A percentile compares a stretch with the other conserved stretches of the same genome.
Evolutionary conservation across 2,888 invertebrate species (phyloP).

Genomic region (Xanthia icteritia): DNA sequence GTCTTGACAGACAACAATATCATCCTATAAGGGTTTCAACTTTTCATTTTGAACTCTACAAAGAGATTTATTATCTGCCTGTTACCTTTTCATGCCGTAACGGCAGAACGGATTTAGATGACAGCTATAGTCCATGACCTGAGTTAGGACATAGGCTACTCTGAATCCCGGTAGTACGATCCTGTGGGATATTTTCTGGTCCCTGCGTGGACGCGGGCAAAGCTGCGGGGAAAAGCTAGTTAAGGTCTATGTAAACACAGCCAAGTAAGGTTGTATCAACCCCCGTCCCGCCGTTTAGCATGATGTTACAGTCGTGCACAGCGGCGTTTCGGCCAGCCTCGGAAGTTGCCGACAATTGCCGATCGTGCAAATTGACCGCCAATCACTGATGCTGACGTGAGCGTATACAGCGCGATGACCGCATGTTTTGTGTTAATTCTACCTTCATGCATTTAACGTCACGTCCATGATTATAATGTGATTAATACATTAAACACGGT

Average conservation of each 20-base stretch:
- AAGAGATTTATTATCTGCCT: too few species aligned
- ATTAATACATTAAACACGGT: neutral
- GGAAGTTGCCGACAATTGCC: conserved; percentile 14
- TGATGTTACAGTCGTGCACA: conserved; percentile 25
- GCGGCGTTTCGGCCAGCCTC: conserved; percentile 8
- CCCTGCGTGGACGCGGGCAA: too few species aligned
- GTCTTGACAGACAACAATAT: too few species aligned
- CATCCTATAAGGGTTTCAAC: too few species aligned
- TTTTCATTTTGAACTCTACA: too few species aligned
- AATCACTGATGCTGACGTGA: conserved; percentile 34
- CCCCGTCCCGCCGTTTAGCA: neutral
- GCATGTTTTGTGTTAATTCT: conserved; percentile 5
- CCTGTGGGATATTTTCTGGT: too few species aligned
- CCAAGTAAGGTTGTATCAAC: conserved; percentile 15
- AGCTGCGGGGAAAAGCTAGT: too few species aligned
- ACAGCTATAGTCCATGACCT: too few species aligned
- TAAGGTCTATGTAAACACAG: conserved; percentile 27
- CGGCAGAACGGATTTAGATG: too few species aligned
- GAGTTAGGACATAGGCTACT: too few species aligned
- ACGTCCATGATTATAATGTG: neutral
- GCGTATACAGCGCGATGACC: conserved; percentile 10
- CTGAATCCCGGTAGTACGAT: too few species aligned
- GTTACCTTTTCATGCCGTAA: too few species aligned
- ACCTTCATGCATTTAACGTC: neutral
- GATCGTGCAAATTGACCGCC: conserved; percentile 39